Base-by-base conservation (phyloP, 35 echinoderm and acorn worm species). In the Diadema setosum region DNA sequence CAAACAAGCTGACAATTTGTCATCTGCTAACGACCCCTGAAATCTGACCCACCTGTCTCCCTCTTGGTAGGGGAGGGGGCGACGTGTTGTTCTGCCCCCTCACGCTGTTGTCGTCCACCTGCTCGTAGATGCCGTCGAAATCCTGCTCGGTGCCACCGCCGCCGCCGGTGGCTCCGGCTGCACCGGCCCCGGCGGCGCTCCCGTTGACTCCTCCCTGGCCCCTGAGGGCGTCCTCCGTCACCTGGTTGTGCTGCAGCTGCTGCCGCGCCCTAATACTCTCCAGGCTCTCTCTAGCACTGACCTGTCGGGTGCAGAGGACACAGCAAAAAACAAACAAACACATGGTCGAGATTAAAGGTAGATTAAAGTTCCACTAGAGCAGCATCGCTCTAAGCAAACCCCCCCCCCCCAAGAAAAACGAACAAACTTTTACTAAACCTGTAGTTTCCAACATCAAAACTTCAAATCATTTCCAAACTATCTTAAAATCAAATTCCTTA, bases 281-380 rank as follows among this genome's bases (percentile, higher is more conserved):
- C 3, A 90, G 81, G 32, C 88, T 90, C 42, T 90, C 88, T 20
- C 88, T 65, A 3, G 88, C 88, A 84, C 88, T 90, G 9, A 90
- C 88, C 88, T 90, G 48, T 32, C 6, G 30, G n/a, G n/a, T n/a
- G n/a, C n/a, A n/a, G n/a, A n/a, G n/a, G n/a, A n/a, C n/a, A n/a
- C n/a, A n/a, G n/a, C n/a, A n/a, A n/a, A n/a, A n/a, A n/a, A n/a
- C n/a, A n/a, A n/a, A n/a, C n/a, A n/a, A n/a, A n/a, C n/a, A n/a
- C n/a, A n/a, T n/a, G n/a, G n/a, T n/a, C n/a, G n/a, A n/a, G n/a
- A n/a, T n/a, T n/a, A n/a, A n/a, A n/a, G n/a, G n/a, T n/a, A n/a
- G n/a, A n/a, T n/a, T n/a, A n/a, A n/a, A n/a, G n/a, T n/a, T n/a
- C n/a, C n/a, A n/a, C n/a, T n/a, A n/a, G n/a, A n/a, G n/a, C n/a